Base-by-base conservation (phyloP, 2,113 vertebrate species). In the Cebus imitator region DNA sequence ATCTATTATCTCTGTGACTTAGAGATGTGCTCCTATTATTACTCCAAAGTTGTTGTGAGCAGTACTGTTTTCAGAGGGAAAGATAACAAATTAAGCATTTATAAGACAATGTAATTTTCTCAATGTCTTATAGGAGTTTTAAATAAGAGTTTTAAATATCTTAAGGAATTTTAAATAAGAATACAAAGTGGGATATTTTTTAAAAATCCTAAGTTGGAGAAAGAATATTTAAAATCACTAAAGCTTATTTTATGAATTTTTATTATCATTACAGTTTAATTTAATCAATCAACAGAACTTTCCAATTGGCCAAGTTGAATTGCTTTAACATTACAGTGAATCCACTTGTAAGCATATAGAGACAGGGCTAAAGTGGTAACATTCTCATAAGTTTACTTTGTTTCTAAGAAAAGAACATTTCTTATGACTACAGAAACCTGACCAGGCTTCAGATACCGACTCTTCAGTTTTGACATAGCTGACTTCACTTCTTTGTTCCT, bases 401-500 rank as follows among this genome's bases (percentile, higher is more conserved):
- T 84, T 86, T 94, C 50, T 20, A 61, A n/a, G 21, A 73, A 79
- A 66, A 93, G 18, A 48, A 21, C 73, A 89, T 82, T 91, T 90
- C 95, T 92, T 78, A 97, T 32, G 11, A 88, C 7, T 66, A 9
- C 21, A 93, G 90, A 94, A 80, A 98, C 21, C 35, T 84, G 57
- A 4, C 86, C 55, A 83, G 73, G 32, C 37, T 96, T 96, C 68
- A 96, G 32, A 82, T 83, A 97, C 18, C 1, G 55, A 58, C 86
- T 55, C 55, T 88, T 97, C 57, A 98, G 75, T 82, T 97, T 98
- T 84, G 84, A 87, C 94, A 98, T 97, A 20, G 97, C 97, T 64
- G 88, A 86, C 40, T 98, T 98, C 27, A 98, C 45, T 58, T 98
- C 97, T 81, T 97, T 98, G 78, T 98, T 98, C 55, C 96, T 96